Base-by-base conservation (phyloP, 2,113 vertebrate species). In the Dipodomys spectabilis region DNA sequence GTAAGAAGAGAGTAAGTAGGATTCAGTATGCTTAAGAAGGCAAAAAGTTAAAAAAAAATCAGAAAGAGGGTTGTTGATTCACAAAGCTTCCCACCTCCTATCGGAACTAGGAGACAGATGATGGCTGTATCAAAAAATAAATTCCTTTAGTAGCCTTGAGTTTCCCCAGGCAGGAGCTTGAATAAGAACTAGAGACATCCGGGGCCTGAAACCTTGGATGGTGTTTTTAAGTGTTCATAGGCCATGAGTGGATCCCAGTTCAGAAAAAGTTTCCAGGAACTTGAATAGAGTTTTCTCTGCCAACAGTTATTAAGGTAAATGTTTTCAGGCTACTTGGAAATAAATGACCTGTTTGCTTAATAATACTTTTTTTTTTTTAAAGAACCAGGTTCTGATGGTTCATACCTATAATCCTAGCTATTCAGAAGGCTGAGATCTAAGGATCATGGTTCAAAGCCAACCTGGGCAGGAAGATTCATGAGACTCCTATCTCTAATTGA, bases 1-100 rank as follows among this genome's bases (percentile, higher is more conserved):
- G 3, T 57, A 45, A 73, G 20, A 3, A 2, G 0, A 18, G 8
- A 19, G 8, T 12, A 20, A 13, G 0, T 18, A 49, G 20, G 25
- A 57, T 57, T 57, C 15, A 4, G 11, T 57, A 18, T 53, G 30
- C 25, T 68, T 27, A 28, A 5, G 3, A 60, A 0, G 16, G 35
- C 3, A 4, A 39, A 39, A 39, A 16, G 30, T 57, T 45, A 81
- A 62, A 19, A 15, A 27, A 22, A 53, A 69, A 69, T 3, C 35
- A 16, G 25, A 12, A 71, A 75, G 10, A 1, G 1, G 35, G 44
- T 1, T 25, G 6, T 13, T 53, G 8, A 12, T 39, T 12, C 25
- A n/a, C 16, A 65, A n/a, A 28, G 16, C 2, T 19, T 35, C 10
- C 2, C 28, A 22, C 9, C 6, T 72, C 9, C 53, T 2, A 8